Percentiles rank a stretch among this genome's conserved stretches.
These are phyloP conservation scores for Apostichopus parvimensis DNA, from an alignment of 35 echinoderm and acorn worm genomes.

Conservation along the genomic window DNA sequence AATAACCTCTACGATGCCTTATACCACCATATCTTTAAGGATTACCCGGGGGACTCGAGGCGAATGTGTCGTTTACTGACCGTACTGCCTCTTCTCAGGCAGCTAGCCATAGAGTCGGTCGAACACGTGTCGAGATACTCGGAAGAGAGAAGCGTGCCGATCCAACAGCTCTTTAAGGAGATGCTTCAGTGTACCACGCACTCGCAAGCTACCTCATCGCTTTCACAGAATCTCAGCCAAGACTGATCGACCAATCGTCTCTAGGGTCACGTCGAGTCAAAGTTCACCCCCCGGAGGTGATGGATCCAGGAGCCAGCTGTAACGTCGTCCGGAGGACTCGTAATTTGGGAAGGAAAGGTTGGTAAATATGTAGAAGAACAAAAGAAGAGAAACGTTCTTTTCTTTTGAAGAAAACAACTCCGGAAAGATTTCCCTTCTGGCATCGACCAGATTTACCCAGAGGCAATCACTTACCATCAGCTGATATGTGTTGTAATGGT, in stretches of 20 bases:
- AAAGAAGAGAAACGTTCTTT: too few species aligned
- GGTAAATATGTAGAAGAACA: too few species aligned
- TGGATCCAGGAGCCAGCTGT: too few species aligned
- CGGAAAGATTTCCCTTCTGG: too few species aligned
- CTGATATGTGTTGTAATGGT: too few species aligned
- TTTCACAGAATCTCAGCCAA: slow-evolving; percentile 34
- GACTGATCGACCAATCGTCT: not conserved
- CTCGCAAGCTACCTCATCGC: slow-evolving; percentile 23
- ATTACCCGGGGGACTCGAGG: slow-evolving; percentile 63
- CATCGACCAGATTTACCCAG: too few species aligned
- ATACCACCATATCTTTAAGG: slow-evolving; percentile 71
- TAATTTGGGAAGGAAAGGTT: too few species aligned
- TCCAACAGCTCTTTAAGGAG: slow-evolving; percentile 80
- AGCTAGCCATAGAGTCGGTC: slow-evolving; percentile 68
- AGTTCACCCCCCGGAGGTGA: too few species aligned
- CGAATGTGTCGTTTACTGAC: slow-evolving; percentile 72
- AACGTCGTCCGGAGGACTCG: too few species aligned
- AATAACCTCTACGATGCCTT: slow-evolving; percentile 83
- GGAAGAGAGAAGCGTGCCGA: slow-evolving; percentile 70
- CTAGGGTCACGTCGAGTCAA: not conserved
- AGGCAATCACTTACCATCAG: too few species aligned
- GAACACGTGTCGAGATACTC: slow-evolving; percentile 72
- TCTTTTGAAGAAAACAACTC: too few species aligned
- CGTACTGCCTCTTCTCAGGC: slow-evolving; percentile 63
- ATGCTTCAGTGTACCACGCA: slow-evolving; percentile 73